Percentiles rank a stretch among this genome's conserved stretches.
phyloP scores from a whole-genome alignment of 2,888 invertebrate species.

The Acheta domesticus region DNA sequence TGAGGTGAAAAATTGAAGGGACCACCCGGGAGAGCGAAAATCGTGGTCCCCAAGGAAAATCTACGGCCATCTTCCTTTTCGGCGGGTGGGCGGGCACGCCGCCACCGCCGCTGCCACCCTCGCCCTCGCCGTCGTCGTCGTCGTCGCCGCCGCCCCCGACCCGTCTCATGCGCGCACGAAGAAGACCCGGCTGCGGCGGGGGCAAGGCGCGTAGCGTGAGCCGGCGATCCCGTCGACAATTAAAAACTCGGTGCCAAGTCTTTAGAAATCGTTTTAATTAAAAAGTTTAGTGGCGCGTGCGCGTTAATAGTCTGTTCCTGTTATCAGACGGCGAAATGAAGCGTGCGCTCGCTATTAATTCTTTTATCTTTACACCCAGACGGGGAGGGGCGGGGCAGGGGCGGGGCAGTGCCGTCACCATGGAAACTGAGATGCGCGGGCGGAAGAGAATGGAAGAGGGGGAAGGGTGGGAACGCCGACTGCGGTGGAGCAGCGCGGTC shows the following conservation, averaged over 20 bases:
- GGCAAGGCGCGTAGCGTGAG: not conserved
- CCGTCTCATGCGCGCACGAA: too few relatives aligned
- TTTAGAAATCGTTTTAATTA: constrained; percentile 18
- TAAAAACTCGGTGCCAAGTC: constrained; percentile 1
- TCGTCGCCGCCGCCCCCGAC: too few relatives aligned
- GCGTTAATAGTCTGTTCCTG: constrained; percentile 8
- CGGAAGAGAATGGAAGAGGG: not conserved
- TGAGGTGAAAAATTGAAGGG: too few relatives aligned
- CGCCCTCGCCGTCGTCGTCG: too few relatives aligned
- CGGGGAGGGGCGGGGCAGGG: not conserved
- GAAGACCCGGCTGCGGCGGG: not conserved
- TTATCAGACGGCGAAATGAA: constrained; percentile 18
- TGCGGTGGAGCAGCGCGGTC: too few relatives aligned
- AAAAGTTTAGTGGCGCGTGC: constrained; percentile 10
- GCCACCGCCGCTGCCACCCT: too few relatives aligned
- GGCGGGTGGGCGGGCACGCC: too few relatives aligned
- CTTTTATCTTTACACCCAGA: not conserved
- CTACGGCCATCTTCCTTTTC: too few relatives aligned
- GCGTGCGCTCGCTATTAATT: constrained; percentile 18
- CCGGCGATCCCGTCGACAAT: not conserved
- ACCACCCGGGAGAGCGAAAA: too few relatives aligned
- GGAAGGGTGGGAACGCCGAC: too few relatives aligned
- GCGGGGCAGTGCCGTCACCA: not conserved
- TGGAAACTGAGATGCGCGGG: not conserved
- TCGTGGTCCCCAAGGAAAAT: too few relatives aligned